Percentiles rank a stretch among this genome's conserved stretches.
phyloP scores from a whole-genome alignment of 2,888 invertebrate species.

The Nysson spinosus region DNA sequence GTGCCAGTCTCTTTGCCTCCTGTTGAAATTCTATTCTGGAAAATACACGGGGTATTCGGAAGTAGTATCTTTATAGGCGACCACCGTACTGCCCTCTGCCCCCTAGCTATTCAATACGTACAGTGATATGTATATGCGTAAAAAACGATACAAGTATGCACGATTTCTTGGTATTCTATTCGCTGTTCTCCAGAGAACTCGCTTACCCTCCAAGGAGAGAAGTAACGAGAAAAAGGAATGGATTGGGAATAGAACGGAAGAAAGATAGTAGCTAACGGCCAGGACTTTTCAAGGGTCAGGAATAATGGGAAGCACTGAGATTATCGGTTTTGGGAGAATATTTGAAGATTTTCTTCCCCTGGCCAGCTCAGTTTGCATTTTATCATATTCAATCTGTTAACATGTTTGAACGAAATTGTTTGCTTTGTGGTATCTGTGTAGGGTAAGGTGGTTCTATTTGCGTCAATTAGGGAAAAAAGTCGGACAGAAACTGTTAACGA shows the following conservation, averaged over 20 bases:
- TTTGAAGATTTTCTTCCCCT: constrained; percentile 11
- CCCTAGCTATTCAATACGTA: constrained; percentile 42
- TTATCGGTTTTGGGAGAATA: constrained; percentile 34
- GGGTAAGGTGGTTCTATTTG: too few relatives aligned
- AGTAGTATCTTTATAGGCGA: constrained; percentile 63
- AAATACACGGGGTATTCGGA: constrained; percentile 57
- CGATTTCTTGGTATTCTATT: constrained; percentile 9
- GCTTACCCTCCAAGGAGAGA: background rate
- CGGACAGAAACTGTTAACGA: too few relatives aligned
- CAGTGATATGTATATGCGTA: constrained; percentile 9
- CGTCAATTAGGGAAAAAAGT: too few relatives aligned
- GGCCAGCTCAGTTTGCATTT: too few relatives aligned
- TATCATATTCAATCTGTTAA: too few relatives aligned
- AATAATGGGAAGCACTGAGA: constrained; percentile 23
- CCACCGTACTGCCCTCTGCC: constrained; percentile 13
- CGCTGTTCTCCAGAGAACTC: constrained; percentile 6
- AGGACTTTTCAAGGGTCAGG: constrained; percentile 13
- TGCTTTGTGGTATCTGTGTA: too few relatives aligned
- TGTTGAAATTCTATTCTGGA: constrained; percentile 84
- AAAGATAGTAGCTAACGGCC: constrained; percentile 1
- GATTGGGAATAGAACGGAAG: constrained; percentile 3
- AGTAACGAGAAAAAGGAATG: background rate
- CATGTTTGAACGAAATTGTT: too few relatives aligned
- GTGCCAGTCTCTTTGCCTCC: constrained; percentile 85
- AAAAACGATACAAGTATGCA: constrained; percentile 37